Evolutionary conservation across 64 coral and sea anemone genomes (phyloP).

Genomic region (Hydrozoanthus tunicans): DNA sequence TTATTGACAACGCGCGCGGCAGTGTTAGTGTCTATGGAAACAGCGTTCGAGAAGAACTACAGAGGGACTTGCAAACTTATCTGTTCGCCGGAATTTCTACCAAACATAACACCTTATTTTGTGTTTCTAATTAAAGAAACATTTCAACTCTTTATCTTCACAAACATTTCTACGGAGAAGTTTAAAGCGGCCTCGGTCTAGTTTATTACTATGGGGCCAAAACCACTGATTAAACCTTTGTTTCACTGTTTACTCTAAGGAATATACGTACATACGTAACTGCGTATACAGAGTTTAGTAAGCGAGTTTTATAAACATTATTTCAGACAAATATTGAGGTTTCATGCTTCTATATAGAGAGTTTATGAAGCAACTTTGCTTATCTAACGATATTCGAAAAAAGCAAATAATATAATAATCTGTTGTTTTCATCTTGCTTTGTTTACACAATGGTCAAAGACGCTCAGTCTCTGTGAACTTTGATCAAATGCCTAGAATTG

Average conservation of each 20-base stretch:
- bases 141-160: background rate
- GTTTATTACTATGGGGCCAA: background rate
- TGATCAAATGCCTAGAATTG: too few species aligned
- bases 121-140: background rate
- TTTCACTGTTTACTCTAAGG: background rate
- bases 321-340: background rate
- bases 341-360: background rate
- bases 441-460: slow-evolving; percentile 20
- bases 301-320: background rate
- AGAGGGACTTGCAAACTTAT: background rate
- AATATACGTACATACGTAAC: too few species aligned
- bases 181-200: background rate
- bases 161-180: background rate
- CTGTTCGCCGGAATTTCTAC: background rate
- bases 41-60: background rate
- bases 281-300: background rate
- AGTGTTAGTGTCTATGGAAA: slow-evolving; percentile 38
- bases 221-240: slow-evolving; percentile 18
- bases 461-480: too few species aligned
- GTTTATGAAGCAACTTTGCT: too few species aligned
- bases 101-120: background rate
- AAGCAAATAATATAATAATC: too few species aligned
- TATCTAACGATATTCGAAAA: too few species aligned
- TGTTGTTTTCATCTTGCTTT: background rate
- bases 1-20: background rate